Percentiles rank a stretch among this genome's conserved stretches.
Conservation (phyloP, 2,113 vertebrate species). For the Symphodus melops region DNA sequence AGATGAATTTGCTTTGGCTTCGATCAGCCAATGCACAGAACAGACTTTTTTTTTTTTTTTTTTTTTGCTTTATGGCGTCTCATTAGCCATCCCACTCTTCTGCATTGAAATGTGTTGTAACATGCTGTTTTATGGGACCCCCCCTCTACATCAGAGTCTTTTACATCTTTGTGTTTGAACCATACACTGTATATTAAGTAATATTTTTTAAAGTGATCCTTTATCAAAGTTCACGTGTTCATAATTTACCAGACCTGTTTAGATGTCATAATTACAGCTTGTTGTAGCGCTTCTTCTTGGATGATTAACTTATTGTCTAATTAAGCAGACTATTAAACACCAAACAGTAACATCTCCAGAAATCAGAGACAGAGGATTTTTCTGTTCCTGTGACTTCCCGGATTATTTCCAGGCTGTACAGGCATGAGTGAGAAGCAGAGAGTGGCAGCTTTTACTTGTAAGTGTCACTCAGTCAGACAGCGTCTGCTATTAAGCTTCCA, state of each 20-base stretch:
- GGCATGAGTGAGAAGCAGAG: slow-evolving; percentile 38
- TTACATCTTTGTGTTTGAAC: background rate
- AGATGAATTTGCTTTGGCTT: slow-evolving; percentile 40
- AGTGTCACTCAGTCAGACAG: slow-evolving; percentile 56
- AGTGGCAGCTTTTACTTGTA: slow-evolving; percentile 50
- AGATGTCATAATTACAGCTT: background rate
- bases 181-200: background rate
- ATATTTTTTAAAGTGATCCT: too few relatives aligned
- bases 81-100: slow-evolving; percentile 9
- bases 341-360: background rate
- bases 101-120: background rate
- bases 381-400: background rate
- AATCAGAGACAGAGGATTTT: background rate
- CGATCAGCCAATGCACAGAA: slow-evolving; percentile 17
- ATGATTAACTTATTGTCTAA: background rate
- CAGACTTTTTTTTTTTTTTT: slow-evolving; percentile 21
- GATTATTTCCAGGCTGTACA: slow-evolving; percentile 26
- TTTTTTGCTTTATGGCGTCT: slow-evolving; percentile 17
- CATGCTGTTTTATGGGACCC: background rate
- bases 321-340: background rate
- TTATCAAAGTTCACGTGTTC: too few relatives aligned
- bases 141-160: background rate
- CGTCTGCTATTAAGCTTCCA: slow-evolving; percentile 48
- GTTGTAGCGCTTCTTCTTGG: background rate
- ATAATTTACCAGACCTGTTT: background rate